Evolutionary conservation across 2,797 vertebrate species (phyloP).

Genomic region (Catostomus latipinnis): DNA sequence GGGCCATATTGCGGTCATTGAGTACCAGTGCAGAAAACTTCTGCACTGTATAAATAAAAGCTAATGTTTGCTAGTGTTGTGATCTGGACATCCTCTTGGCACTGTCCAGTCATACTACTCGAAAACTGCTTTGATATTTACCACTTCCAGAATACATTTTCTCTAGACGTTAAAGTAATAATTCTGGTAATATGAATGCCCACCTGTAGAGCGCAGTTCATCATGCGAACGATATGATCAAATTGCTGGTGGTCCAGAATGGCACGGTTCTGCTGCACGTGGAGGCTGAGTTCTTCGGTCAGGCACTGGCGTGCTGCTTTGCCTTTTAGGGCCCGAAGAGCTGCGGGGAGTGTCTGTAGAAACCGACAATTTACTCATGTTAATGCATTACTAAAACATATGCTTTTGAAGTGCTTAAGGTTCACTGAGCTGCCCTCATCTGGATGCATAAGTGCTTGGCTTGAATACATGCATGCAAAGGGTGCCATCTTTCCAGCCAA

Average conservation of each 20-base stretch:
- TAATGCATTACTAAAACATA: slow-evolving; percentile 27
- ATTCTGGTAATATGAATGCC: slow-evolving; percentile 32
- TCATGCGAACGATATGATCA: slow-evolving; percentile 94
- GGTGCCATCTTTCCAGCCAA: neutral
- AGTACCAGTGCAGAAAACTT: too few species aligned
- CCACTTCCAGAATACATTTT: neutral
- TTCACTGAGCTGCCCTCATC: neutral
- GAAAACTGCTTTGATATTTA: neutral
- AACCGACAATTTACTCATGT: neutral
- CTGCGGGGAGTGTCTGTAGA: slow-evolving; percentile 89
- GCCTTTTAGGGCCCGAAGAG: slow-evolving; percentile 94
- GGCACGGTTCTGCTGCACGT: slow-evolving; percentile 93
- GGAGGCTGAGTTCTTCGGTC: slow-evolving; percentile 90
- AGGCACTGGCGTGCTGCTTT: slow-evolving; percentile 94
- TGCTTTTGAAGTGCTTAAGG: slow-evolving; percentile 5
- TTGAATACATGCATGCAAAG: slow-evolving; percentile 1
- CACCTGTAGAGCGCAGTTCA: slow-evolving; percentile 98
- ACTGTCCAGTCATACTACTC: too few species aligned
- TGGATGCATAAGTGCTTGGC: neutral
- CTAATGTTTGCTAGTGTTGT: too few species aligned
- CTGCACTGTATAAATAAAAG: too few species aligned
- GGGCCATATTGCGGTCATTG: too few species aligned
- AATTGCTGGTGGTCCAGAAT: slow-evolving; percentile 98
- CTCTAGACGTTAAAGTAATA: neutral
- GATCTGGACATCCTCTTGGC: too few species aligned